Evolutionary conservation across 2,113 vertebrate genomes (phyloP), one percentile per base, ranked within the genome.

Genomic region (Planiliza haematocheilus): DNA sequence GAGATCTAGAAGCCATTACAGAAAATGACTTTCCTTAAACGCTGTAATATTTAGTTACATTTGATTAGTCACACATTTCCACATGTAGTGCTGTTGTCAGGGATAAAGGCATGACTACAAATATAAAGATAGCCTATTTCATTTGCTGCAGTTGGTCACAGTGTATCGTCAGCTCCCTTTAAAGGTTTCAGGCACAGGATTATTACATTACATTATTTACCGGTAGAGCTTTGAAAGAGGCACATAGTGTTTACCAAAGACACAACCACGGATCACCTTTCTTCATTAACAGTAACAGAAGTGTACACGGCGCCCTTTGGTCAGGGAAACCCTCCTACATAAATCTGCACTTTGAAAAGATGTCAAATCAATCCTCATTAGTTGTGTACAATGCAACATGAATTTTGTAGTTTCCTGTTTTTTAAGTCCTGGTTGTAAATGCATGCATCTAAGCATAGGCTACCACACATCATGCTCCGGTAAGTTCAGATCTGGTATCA

Each of bases 381-480:
- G 18, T 39, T 51, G 39, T 70, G 12, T 8, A 34, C n/a, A 62
- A 61, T 56, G 48, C 10, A 53, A 24, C 21, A 11, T 3, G 64
- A 69, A 16, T 38, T 39, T 30, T 0, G 4, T 8, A 8, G 41
- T 12, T 34, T 51, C 24, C 30, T n/a, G n/a, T n/a, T 57, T 73
- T 64, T 39, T 67, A 10, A n/a, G 10, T 67, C 16, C 59, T 66
- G 4, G 46, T 56, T 42, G 70, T 17, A 13, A 41, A 62, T 63
- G 12, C 77, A 81, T 76, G 75, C 74, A 67, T 57, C 66, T 55
- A 49, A 81, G 52, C 46, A 34, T 56, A 79, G 36, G 60, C 34
- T 56, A 13, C 48, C 16, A 50, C 34, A 61, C 41, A 51, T 1
- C 10, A 39, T 16, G 18, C n/a, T 50, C 36, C 53, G 59, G 42